These are phyloP conservation scores for Pollenia angustigena DNA, from an alignment of 2,888 invertebrate genomes.

Conservation along the genomic window DNA sequence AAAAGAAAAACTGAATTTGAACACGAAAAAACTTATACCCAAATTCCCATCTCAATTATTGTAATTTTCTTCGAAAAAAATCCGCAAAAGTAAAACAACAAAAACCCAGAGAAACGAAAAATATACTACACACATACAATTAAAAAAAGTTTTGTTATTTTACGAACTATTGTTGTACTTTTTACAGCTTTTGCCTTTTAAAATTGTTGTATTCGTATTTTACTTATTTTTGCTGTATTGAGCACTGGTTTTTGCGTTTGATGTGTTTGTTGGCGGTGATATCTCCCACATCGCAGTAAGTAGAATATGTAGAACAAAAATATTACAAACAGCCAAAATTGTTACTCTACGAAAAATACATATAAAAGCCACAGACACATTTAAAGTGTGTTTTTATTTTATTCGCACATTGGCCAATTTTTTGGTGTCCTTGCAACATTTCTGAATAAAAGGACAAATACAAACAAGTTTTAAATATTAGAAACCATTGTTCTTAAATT, in stretches of 20 bases:
- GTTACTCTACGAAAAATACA: conserved; percentile 10
- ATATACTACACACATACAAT: neutral
- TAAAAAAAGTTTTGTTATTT: neutral
- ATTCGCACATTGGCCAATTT: neutral
- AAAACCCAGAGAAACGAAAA: neutral
- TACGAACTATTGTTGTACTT: neutral
- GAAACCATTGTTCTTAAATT: conserved; percentile 38
- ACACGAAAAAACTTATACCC: conserved; percentile 20
- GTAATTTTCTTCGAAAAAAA: conserved; percentile 41
- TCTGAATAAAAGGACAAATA: neutral
- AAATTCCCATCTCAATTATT: conserved; percentile 69
- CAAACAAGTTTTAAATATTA: neutral
- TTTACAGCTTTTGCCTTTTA: neutral
- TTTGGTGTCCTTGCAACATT: conserved; percentile 26
- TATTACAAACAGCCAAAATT: neutral
- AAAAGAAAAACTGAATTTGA: too few relatives aligned
- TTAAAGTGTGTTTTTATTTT: conserved; percentile 27
- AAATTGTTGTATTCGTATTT: conserved; percentile 24
- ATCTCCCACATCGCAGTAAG: conserved; percentile 59
- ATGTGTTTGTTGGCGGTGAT: conserved; percentile 50
- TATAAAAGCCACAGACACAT: conserved; percentile 32
- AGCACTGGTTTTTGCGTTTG: conserved; percentile 25
- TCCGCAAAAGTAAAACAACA: neutral
- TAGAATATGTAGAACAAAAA: conserved; percentile 22
- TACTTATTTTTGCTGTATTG: neutral